Base-by-base conservation (phyloP, 1,140 invertebrate genomes). In the Melipona quadrifasciata region DNA sequence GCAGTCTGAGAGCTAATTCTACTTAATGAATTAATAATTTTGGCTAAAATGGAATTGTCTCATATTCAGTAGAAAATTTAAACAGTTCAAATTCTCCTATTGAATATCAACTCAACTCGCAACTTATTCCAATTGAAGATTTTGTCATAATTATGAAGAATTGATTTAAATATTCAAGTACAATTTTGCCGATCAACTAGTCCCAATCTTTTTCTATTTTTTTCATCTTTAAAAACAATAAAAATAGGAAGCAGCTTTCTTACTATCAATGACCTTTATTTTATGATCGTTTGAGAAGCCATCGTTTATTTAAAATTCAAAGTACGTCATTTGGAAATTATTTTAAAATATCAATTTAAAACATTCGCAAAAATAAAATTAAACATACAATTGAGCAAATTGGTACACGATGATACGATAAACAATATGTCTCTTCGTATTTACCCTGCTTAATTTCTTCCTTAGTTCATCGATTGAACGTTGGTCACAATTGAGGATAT, bases 401-500 rank as follows among this genome's bases (percentile, higher is more conserved):
- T 10, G 78, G 39, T 67, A 0, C 34, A 4, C 8, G 16, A 24
- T 34, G 21, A 57, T 71, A 19, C 21, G 47, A 53, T 47, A 55
- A 79, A 78, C 65, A 57, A 55, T 47, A 47, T 47, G 6, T 39
- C 31, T 24, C 27, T 14, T 27, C 19, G 27, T 6, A 6, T 47
- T 14, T 53, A 10, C 53, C 8, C 77, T 31, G 21, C 21, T 11
- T 34, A 16, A 19, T 17, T 1, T 24, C 6, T 24, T 4, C 34
- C n/a, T 73, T 64, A 17, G 24, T 67, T 27, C 17, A n/a, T 34
- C 39, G 47, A 1, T 11, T 21, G 8, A 47, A 27, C 31, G 53
- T 4, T 51, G n/a, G 21, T 24, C n/a, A 11, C 55, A 24, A 83
- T 78, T 58, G 67, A 31, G 55, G 55, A 84, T 71, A 71, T 79